phyloP scores from a whole-genome alignment of 37 sponge, comb jelly and placozoan genomes.

The Oopsacas minuta region DNA sequence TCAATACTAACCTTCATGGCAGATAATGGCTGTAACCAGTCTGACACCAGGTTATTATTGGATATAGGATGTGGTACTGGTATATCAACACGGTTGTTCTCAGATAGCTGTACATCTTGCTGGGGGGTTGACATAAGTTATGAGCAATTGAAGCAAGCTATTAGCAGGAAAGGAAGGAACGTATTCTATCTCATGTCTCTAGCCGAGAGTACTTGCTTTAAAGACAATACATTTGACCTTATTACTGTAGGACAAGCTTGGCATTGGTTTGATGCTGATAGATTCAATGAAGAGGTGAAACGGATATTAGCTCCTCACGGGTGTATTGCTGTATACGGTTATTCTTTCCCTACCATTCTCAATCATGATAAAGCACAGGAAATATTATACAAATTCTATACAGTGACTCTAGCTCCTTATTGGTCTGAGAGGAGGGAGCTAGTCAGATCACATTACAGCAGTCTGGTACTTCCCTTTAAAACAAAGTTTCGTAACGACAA shows the following conservation, averaged over 20 bases:
- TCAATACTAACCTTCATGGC: background rate
- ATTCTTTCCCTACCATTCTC: background rate
- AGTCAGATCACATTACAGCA: background rate
- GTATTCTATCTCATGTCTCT: background rate
- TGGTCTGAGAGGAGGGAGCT: background rate
- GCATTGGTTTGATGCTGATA: background rate
- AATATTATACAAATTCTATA: background rate
- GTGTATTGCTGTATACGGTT: background rate
- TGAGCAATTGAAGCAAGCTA: background rate
- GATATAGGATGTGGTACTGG: slow-evolving; percentile 3
- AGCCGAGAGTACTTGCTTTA: slow-evolving; percentile 6
- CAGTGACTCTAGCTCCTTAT: background rate
- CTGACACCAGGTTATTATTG: background rate
- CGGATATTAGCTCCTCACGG: background rate
- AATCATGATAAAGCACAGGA: background rate
- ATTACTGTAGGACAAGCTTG: slow-evolving; percentile 11
- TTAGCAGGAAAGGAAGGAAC: background rate
- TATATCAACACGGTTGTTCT: background rate
- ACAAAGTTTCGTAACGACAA: background rate
- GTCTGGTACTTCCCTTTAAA: background rate
- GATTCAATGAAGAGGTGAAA: background rate
- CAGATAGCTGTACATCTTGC: background rate
- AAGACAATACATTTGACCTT: background rate
- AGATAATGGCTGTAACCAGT: background rate
- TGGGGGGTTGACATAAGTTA: background rate